These are phyloP conservation scores for Troglohyphantes excavatus DNA, from an alignment of 2,888 invertebrate species.

Conservation along the genomic window DNA sequence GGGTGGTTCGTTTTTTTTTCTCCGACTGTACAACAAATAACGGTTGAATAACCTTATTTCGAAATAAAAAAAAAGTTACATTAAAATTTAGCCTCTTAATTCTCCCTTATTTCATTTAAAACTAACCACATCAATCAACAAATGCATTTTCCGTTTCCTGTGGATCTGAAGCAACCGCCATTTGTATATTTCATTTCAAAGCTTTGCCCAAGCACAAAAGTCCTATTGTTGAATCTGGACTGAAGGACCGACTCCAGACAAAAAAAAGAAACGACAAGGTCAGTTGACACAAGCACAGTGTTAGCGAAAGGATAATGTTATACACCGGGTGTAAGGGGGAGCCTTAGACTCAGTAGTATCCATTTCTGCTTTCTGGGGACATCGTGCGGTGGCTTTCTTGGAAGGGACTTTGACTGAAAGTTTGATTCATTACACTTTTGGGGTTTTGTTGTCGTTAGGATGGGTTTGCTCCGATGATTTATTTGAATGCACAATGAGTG, in stretches of 20 bases:
- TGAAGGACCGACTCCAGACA: conserved; percentile 34
- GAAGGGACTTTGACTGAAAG: conserved; percentile 41
- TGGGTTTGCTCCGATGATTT: conserved; percentile 19
- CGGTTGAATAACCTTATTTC: too few relatives aligned
- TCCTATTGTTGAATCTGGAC: conserved; percentile 44
- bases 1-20: too few relatives aligned
- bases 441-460: neutral
- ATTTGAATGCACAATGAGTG: conserved; percentile 20
- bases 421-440: conserved; percentile 24
- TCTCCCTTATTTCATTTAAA: too few relatives aligned
- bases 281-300: conserved; percentile 67
- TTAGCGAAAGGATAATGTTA: conserved; percentile 12
- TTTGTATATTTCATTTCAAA: conserved; percentile 62
- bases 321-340: neutral
- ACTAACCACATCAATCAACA: too few relatives aligned
- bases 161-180: conserved; percentile 7
- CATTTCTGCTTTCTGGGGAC: neutral
- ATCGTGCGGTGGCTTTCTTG: conserved; percentile 8
- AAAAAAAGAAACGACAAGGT: conserved; percentile 56
- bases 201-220: conserved; percentile 48
- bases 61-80: too few relatives aligned
- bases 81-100: too few relatives aligned
- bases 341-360: neutral
- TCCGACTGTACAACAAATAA: too few relatives aligned
- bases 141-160: conserved; percentile 57